Evolutionary conservation across 1,140 invertebrate genomes (phyloP).

Genomic region (Theocolax elegans): DNA sequence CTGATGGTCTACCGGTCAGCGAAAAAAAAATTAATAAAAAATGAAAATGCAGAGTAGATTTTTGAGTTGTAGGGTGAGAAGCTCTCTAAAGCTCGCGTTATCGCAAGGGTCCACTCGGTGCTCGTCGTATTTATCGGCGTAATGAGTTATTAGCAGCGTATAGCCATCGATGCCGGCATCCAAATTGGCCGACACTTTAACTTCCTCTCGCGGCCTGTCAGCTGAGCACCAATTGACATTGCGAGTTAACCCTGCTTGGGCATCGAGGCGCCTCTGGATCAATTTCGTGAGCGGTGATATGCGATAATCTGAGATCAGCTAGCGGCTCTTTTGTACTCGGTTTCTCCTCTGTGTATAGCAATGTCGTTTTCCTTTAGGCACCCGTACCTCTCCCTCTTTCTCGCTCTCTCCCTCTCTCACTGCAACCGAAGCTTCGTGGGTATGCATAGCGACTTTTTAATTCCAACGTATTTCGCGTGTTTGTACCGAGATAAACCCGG

Average conservation of each 20-base stretch:
- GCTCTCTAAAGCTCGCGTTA: not conserved
- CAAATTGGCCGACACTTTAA: conserved; percentile 41
- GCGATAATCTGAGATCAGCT: not conserved
- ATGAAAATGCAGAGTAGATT: not conserved
- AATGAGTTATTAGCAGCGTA: conserved; percentile 43
- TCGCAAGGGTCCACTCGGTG: no score
- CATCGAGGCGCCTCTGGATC: not conserved
- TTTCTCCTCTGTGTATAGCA: not conserved
- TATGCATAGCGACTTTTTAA: no score
- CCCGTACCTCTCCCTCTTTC: no score
- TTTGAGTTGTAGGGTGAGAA: no score
- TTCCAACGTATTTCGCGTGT: no score
- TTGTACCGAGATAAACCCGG: no score
- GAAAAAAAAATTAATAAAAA: not conserved
- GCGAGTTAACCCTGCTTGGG: conserved; percentile 53
- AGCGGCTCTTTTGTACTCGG: not conserved
- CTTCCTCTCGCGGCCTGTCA: conserved; percentile 1
- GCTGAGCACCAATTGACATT: conserved; percentile 56
- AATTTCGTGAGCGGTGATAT: no score
- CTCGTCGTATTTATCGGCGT: conserved; percentile 30
- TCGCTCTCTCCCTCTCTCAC: no score
- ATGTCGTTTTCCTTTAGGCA: no score
- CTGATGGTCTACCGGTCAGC: no score
- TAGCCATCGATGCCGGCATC: not conserved
- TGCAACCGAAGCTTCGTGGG: no score